Conservation (phyloP, 2,797 vertebrate genomes). For the Phoxinus dragarum region DNA sequence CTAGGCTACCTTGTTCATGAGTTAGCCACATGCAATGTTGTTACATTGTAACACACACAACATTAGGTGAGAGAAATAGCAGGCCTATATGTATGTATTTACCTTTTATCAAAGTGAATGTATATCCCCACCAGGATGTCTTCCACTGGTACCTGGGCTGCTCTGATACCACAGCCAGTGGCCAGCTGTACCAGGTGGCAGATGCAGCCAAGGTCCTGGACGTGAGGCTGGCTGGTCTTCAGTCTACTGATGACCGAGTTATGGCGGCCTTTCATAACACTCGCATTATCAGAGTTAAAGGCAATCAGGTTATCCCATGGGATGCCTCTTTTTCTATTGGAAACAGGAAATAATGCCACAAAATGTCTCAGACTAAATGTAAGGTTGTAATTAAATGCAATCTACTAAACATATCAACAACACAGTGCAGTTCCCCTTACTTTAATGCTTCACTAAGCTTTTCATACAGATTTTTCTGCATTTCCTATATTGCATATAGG, state of each 20-base stretch:
- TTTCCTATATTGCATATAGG: too few species aligned
- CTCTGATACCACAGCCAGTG: slow-evolving; percentile 46
- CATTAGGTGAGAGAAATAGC: not conserved
- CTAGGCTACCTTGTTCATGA: slow-evolving; percentile 1
- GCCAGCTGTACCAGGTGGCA: slow-evolving; percentile 45
- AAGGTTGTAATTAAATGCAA: too few species aligned
- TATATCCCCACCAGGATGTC: slow-evolving; percentile 42
- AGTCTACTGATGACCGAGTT: slow-evolving; percentile 41
- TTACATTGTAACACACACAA: not conserved
- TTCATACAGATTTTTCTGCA: too few species aligned
- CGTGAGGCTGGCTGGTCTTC: slow-evolving; percentile 27
- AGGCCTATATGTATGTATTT: not conserved
- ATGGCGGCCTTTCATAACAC: slow-evolving; percentile 31
- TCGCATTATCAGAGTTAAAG: slow-evolving; percentile 43
- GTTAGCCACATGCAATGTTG: not conserved
- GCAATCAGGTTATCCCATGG: slow-evolving; percentile 36
- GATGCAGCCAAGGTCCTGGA: slow-evolving; percentile 47
- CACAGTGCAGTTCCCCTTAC: too few species aligned
- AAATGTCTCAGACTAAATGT: not conserved
- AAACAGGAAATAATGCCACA: slow-evolving; percentile 31
- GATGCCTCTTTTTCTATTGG: slow-evolving; percentile 46
- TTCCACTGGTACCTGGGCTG: slow-evolving; percentile 22
- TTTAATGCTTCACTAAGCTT: too few species aligned
- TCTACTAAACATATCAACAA: too few species aligned
- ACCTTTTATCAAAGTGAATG: slow-evolving; percentile 34